phyloP scores from a whole-genome alignment of 2,113 vertebrate genomes.

The Acanthisitta chloris region DNA sequence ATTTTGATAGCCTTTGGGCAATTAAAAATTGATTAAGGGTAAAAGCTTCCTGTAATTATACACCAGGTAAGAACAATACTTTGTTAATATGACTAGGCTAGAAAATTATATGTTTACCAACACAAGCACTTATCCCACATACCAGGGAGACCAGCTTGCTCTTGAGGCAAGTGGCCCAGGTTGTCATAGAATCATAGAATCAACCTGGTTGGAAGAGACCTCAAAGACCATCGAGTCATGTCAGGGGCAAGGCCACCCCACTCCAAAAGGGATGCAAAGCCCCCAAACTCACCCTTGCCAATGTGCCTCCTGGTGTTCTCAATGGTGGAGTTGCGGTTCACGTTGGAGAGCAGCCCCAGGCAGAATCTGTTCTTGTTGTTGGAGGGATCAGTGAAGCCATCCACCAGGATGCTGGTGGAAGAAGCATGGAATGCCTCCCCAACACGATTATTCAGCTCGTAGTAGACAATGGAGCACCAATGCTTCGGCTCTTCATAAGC shows the following conservation, averaged over 20 bases:
- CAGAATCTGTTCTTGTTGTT: constrained; percentile 99
- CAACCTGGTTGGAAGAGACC: too few relatives aligned
- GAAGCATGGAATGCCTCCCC: constrained; percentile 97
- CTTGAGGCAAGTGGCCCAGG: not conserved
- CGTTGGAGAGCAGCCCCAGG: constrained; percentile 95
- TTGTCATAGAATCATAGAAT: too few relatives aligned
- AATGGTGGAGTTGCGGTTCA: constrained; percentile 99
- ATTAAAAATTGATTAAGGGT: constrained; percentile 3
- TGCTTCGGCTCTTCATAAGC: constrained; percentile 97
- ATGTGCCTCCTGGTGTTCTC: constrained; percentile 98
- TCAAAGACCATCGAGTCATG: too few relatives aligned
- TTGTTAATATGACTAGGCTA: not conserved
- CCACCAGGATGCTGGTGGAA: constrained; percentile 94
- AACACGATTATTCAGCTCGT: constrained; percentile 97
- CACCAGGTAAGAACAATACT: not conserved
- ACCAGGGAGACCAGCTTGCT: not conserved
- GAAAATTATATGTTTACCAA: not conserved
- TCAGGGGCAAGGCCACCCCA: accelerated
- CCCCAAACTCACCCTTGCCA: constrained; percentile 84
- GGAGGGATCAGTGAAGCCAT: constrained; percentile 98
- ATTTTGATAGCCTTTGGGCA: not conserved
- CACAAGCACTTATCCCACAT: not conserved
- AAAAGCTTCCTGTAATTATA: constrained; percentile 7
- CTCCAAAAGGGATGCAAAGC: accelerated
- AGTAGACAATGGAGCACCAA: constrained; percentile 99